Evolutionary conservation across 2,797 vertebrate species (phyloP).

Genomic region (Characodon lateralis): DNA sequence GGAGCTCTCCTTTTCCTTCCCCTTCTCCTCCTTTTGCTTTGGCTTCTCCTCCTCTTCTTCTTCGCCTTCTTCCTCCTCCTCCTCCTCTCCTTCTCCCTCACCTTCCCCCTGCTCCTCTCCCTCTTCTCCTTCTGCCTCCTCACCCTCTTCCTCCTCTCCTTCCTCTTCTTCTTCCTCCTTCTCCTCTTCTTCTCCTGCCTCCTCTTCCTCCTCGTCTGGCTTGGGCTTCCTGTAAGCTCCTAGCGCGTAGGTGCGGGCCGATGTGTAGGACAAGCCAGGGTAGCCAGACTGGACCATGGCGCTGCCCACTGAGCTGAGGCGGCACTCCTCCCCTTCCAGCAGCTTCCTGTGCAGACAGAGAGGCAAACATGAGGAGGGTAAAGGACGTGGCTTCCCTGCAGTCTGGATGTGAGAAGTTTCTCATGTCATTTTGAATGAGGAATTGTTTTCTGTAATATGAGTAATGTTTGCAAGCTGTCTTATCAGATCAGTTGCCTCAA

Average conservation of each 20-base stretch:
- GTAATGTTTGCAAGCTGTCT: not conserved
- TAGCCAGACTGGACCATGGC: slow-evolving; percentile 80
- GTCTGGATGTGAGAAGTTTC: not conserved
- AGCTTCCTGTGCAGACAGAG: slow-evolving; percentile 79
- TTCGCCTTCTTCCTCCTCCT: slow-evolving; percentile 25
- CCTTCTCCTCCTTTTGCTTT: slow-evolving; percentile 16
- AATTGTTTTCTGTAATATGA: not conserved
- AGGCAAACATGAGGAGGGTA: slow-evolving; percentile 7
- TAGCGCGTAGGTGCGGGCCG: slow-evolving; percentile 72
- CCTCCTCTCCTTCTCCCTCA: slow-evolving; percentile 29
- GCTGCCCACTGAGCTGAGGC: slow-evolving; percentile 79
- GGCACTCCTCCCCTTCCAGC: slow-evolving; percentile 87
- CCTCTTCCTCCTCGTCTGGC: slow-evolving; percentile 73
- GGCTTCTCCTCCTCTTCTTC: slow-evolving; percentile 26
- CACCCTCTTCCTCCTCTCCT: slow-evolving; percentile 39
- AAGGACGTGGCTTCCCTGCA: not conserved
- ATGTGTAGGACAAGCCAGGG: slow-evolving; percentile 76
- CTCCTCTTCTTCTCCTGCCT: slow-evolving; percentile 31
- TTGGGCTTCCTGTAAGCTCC: slow-evolving; percentile 79
- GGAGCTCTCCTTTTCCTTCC: slow-evolving; percentile 60
- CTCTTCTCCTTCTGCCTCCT: slow-evolving; percentile 35
- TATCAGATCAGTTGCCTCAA: not conserved
- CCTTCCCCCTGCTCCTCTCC: slow-evolving; percentile 45
- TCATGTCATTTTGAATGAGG: slow-evolving; percentile 9
- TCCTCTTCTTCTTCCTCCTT: slow-evolving; percentile 47